These are phyloP conservation scores for Pseudopipra pipra DNA, from an alignment of 2,113 vertebrate genomes.

Conservation along the genomic window DNA sequence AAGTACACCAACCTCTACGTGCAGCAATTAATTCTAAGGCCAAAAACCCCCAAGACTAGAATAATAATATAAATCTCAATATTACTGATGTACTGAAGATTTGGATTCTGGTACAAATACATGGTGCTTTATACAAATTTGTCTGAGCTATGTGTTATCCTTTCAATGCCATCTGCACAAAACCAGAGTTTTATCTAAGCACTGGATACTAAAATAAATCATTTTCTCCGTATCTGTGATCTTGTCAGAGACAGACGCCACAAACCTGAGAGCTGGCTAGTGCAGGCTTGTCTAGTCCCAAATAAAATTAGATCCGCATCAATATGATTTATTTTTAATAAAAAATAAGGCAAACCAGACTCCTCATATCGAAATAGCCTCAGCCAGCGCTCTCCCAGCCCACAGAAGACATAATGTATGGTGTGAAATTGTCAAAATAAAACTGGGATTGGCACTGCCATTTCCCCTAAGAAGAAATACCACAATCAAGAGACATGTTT, in stretches of 20 bases:
- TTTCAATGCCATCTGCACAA: slow-evolving; percentile 40
- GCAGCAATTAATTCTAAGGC: background rate
- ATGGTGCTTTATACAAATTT: background rate
- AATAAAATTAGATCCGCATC: slow-evolving; percentile 27
- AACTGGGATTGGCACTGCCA: background rate
- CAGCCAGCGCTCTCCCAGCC: background rate
- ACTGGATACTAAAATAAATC: slow-evolving; percentile 40
- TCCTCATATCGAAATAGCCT: background rate
- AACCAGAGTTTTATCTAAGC: slow-evolving; percentile 22
- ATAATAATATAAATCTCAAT: background rate
- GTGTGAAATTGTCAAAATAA: background rate
- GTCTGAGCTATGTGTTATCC: slow-evolving; percentile 20
- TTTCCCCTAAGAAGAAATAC: background rate
- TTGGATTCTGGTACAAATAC: background rate
- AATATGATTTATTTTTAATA: slow-evolving; percentile 34
- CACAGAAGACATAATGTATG: background rate
- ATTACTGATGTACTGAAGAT: background rate
- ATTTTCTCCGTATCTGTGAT: slow-evolving; percentile 34
- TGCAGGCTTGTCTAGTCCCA: slow-evolving; percentile 46
- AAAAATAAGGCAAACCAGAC: slow-evolving; percentile 15
- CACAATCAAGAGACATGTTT: background rate
- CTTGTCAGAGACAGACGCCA: slow-evolving; percentile 33
- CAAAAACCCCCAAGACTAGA: background rate
- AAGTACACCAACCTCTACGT: background rate
- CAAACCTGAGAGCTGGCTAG: slow-evolving; percentile 42